A percentile compares a stretch with the other conserved stretches of the same genome.
Conservation (phyloP, 2,113 vertebrate species). For the Larimichthys polyactis region DNA sequence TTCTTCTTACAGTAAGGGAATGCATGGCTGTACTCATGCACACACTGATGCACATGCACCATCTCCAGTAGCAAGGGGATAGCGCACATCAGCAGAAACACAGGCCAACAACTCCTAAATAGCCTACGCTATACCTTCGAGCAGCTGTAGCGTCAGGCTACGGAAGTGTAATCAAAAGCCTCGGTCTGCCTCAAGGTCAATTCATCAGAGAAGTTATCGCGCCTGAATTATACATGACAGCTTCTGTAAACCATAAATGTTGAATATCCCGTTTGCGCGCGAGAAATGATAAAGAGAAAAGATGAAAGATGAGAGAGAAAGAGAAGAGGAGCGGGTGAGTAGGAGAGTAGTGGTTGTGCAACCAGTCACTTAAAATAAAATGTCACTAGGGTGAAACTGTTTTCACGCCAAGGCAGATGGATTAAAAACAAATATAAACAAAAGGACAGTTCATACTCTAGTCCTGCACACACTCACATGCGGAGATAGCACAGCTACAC, state of each 20-base stretch:
- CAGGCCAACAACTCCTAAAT: conserved; percentile 43
- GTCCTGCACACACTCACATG: not conserved
- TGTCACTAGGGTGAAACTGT: conserved; percentile 24
- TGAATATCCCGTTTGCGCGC: conserved; percentile 63
- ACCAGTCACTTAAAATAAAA: conserved; percentile 45
- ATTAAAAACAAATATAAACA: conserved; percentile 38
- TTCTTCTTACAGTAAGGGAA: not conserved
- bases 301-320: conserved; percentile 12
- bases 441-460: conserved; percentile 23
- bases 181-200: conserved; percentile 72
- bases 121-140: conserved; percentile 58
- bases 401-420: conserved; percentile 24
- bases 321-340: conserved; percentile 14
- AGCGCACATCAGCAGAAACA: conserved; percentile 53
- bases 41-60: not conserved
- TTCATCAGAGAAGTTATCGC: conserved; percentile 75
- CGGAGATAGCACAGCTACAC: conserved; percentile 13
- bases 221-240: conserved; percentile 78
- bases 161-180: conserved; percentile 78
- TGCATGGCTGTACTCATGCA: conserved; percentile 10
- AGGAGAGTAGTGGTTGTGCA: conserved; percentile 10
- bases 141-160: conserved; percentile 61
- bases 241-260: conserved; percentile 77
- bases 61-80: not conserved
- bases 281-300: conserved; percentile 37